phyloP scores from a whole-genome alignment of 2,113 vertebrate species.

The Corapipo altera region DNA sequence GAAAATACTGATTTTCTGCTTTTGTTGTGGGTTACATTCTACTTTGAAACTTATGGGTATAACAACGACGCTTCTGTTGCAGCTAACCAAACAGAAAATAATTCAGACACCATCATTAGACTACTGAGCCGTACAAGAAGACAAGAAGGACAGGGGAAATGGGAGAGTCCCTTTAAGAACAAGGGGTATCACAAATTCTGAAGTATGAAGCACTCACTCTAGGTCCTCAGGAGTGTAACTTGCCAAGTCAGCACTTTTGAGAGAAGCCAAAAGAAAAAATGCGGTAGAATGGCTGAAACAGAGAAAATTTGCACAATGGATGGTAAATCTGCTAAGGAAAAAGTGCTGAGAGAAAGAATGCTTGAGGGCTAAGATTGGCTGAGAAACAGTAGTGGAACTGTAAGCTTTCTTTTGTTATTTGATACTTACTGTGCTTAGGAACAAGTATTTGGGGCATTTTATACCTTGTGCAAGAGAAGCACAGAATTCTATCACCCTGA shows the following conservation, averaged over 20 bases:
- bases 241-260: neutral
- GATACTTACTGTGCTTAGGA: neutral
- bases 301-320: neutral
- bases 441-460: neutral
- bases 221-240: neutral
- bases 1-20: neutral
- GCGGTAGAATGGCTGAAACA: neutral
- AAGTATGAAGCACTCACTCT: neutral
- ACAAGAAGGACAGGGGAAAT: neutral
- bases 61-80: neutral
- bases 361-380: neutral
- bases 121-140: neutral
- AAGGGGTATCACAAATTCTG: neutral
- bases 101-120: neutral
- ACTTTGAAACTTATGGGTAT: neutral
- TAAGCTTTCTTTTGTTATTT: neutral
- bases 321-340: neutral
- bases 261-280: neutral
- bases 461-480: neutral
- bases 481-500: accelerated
- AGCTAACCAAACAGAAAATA: neutral
- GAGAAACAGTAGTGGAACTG: neutral
- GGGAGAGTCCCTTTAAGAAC: neutral
- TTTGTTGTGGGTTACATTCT: neutral
- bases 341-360: neutral